Evolutionary conservation across 2,113 vertebrate species (phyloP).

Genomic region (Cyrtonyx montezumae): DNA sequence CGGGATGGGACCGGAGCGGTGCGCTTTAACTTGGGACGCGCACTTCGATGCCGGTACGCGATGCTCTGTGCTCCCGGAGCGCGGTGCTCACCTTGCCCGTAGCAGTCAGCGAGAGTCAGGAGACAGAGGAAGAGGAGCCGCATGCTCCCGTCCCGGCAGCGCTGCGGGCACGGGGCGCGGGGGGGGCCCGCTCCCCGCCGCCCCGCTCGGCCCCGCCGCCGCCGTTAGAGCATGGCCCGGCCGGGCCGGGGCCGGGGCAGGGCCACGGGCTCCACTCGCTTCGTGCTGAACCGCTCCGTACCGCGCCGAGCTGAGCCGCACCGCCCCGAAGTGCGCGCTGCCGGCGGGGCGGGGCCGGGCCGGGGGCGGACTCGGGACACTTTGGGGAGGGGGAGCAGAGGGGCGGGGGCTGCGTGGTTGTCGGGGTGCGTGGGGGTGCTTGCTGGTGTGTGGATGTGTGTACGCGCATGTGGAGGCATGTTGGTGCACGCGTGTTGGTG

Average conservation of each 20-base stretch:
- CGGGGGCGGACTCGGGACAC: background rate
- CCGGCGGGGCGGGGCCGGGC: background rate
- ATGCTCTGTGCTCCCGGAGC: background rate
- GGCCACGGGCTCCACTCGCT: background rate
- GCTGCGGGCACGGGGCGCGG: background rate
- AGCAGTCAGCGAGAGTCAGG: slow-evolving; percentile 69
- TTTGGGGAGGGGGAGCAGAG: background rate
- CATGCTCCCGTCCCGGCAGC: slow-evolving; percentile 61
- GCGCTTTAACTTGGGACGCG: too few species aligned
- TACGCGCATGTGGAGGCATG: background rate
- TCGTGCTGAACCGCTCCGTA: background rate
- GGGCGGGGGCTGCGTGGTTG: slow-evolving; percentile 32
- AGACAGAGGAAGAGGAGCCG: slow-evolving; percentile 74
- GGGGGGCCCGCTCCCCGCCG: background rate
- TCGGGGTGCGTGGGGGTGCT: background rate
- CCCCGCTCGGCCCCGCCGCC: background rate
- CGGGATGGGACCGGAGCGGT: too few species aligned
- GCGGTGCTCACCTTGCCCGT: slow-evolving; percentile 64
- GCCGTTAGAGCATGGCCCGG: background rate
- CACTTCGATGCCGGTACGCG: too few species aligned
- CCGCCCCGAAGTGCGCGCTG: background rate
- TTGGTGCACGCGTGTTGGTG: background rate
- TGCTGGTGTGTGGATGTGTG: background rate
- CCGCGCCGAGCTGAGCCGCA: background rate
- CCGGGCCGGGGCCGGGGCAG: background rate